Evolutionary conservation across 2,113 vertebrate species (phyloP), one percentile per base, ranked within the genome.

Genomic region (Prionailurus bengalensis): DNA sequence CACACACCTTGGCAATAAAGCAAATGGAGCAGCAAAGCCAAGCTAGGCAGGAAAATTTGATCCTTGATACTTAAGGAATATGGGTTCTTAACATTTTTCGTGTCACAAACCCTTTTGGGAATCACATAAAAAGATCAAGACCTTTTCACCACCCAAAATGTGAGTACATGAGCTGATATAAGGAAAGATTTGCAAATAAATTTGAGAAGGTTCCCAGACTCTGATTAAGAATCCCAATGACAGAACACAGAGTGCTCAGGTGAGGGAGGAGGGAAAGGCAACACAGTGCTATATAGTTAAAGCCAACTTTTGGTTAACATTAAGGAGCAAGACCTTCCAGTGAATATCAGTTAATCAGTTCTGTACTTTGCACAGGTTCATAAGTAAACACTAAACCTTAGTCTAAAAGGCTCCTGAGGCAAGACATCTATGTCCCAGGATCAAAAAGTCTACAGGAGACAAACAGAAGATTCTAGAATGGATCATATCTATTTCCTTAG

Each of bases 311-410:
- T 58, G 27, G 53, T 14, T 66, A 96, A 93, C 6, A 63, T 27
- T 89, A 79, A 71, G 53, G 17, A 78, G 17, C 7, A 39, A 81
- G 23, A 84, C 36, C 92, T 21, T n/a, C 16, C 36, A 83, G 31
- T 91, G 84, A 86, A 80, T 90, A 96, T 96, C 61, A 83, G 19
- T 1, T n/a, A 5, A 88, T 70, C 82, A 68, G 23, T 61, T 78
- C 45, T 92, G 51, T 58, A 74, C 51, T 90, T 94, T 80, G 51
- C 89, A 65, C 6, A 65, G 55, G 19, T 65, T 83, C 71, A 53
- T 33, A 76, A 96, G 27, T 78, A 89, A 91, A 89, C 66, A 92
- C 27, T 73, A 94, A 79, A 42, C 10, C 39, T 95, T 86, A 92
- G 16, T 71, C 42, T 73, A 94, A 84, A 80, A 83, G 10, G 7